A percentile compares a stretch with the other conserved stretches of the same genome.
Conservation (phyloP, 2,888 invertebrate genomes). For the Drosophila nr. perissopoda region DNA sequence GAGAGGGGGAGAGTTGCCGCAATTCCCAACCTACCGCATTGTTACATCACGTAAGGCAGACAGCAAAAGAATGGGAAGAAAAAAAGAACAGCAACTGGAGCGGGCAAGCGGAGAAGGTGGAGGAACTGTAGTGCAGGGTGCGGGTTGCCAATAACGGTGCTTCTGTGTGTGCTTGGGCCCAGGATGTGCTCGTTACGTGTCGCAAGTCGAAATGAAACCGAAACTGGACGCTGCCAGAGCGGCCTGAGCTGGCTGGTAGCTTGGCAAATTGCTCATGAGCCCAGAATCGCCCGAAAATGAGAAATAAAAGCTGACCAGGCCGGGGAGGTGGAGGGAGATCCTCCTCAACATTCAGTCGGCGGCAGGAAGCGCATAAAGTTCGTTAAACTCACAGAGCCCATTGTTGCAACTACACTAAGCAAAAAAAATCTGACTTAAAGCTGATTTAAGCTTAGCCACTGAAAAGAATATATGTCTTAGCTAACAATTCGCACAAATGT, state of each 20-base stretch:
- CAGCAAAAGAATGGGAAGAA: slow-evolving; percentile 20
- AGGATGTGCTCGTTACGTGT: slow-evolving; percentile 67
- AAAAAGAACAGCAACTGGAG: slow-evolving; percentile 10
- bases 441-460: not conserved
- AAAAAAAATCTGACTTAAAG: slow-evolving; percentile 15
- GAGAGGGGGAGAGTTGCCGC: slow-evolving; percentile 15
- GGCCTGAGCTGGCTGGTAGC: not conserved
- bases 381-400: slow-evolving; percentile 73
- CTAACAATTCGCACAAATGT: not conserved
- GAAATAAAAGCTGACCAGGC: slow-evolving; percentile 63
- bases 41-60: slow-evolving; percentile 73
- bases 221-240: slow-evolving; percentile 68
- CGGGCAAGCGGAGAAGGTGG: not conserved
- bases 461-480: not conserved
- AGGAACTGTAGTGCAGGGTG: not conserved
- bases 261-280: slow-evolving; percentile 57
- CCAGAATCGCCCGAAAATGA: slow-evolving; percentile 63
- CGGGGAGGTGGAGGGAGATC: slow-evolving; percentile 14
- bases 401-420: slow-evolving; percentile 46
- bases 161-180: slow-evolving; percentile 23
- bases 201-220: slow-evolving; percentile 73
- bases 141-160: slow-evolving; percentile 52
- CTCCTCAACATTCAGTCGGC: slow-evolving; percentile 23
- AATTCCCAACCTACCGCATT: slow-evolving; percentile 77
- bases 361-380: slow-evolving; percentile 75